phyloP scores from a whole-genome alignment of 1,140 invertebrate species.

The Rhyacophila brunnea region DNA sequence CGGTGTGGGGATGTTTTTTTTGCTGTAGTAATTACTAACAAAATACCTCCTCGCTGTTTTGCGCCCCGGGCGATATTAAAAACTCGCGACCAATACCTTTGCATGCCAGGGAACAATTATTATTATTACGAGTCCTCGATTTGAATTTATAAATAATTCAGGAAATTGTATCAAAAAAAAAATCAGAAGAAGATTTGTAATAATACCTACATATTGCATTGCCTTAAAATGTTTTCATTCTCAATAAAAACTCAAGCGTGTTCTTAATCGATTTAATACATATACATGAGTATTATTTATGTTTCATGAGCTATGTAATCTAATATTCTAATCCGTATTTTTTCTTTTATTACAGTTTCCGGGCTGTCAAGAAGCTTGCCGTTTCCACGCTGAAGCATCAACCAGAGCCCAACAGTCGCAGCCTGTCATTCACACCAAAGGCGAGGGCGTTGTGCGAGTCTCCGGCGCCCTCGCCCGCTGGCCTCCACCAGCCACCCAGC shows the following conservation, averaged over 20 bases:
- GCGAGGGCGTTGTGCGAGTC: conserved; percentile 61
- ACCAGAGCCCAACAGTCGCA: conserved; percentile 57
- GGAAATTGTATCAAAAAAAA: conserved; percentile 27
- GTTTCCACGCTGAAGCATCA: conserved; percentile 62
- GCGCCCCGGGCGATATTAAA: conserved; percentile 18
- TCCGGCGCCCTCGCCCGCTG: conserved; percentile 58
- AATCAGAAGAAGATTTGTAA: too few relatives aligned
- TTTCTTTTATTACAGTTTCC: conserved; percentile 60
- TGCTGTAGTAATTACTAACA: conserved; percentile 18
- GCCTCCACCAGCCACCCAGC: conserved; percentile 57
- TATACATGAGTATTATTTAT: too few relatives aligned
- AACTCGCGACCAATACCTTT: conserved; percentile 30
- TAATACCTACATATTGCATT: too few relatives aligned
- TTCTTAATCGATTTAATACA: too few relatives aligned
- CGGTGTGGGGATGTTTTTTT: conserved; percentile 8
- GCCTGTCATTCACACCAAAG: conserved; percentile 66
- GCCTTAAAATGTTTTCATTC: too few relatives aligned
- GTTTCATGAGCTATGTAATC: too few relatives aligned
- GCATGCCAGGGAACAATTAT: conserved; percentile 28
- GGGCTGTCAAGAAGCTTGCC: conserved; percentile 67
- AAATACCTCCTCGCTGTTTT: conserved; percentile 3
- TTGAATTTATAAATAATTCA: conserved; percentile 35
- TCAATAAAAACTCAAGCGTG: too few relatives aligned
- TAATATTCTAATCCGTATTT: too few relatives aligned
- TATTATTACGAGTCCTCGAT: conserved; percentile 1